Evolutionary conservation across 2,113 vertebrate genomes (phyloP), one percentile per base, ranked within the genome.

Genomic region (Pao palembangensis): DNA sequence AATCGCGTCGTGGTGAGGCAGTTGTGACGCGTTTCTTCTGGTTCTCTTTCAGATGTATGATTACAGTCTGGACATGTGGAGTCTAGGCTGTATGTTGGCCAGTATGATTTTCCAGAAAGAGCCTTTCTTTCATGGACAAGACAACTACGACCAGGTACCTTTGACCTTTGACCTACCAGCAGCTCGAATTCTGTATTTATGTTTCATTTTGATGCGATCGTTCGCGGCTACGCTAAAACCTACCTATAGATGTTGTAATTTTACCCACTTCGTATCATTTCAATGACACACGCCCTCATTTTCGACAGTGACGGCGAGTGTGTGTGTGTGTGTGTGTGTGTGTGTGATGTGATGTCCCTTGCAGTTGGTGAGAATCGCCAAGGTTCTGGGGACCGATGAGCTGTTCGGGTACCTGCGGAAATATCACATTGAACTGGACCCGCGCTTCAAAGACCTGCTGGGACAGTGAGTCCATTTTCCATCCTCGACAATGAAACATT

Each of bases 21-120:
- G 5, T 47, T 16, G 44, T 16, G 6, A 16, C 1, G 8, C 6
- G 5, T 17, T 16, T 64, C 56, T 66, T 67, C 75, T 71, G 67
- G 44, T 55, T 81, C 58, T 81, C 34, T 80, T 88, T 55, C 88
- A 99, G 97, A 99, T 98, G 97, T 99, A 99, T 75, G 97, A 98
- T 82, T 98, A 99, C 86, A 99, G 97, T 88, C 88, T 99, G 76
- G 97, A 98, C 88, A 98, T 99, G 96, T 99, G 97, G 97, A 99
- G 97, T 79, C 73, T 99, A 85, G 97, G 97, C 87, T 99, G 97
- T 71, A 98, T 99, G 97, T 83, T 98, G 92, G 97, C 97, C 55
- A 98, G 96, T 88, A 99, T 99, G 97, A 98, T 99, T 88, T 99
- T 99, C 89, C 94, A 97, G 85, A 99, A 98, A 87, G 96, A 99